phyloP scores from a whole-genome alignment of 2,797 vertebrate genomes.

The Orientallactaga sibirica region DNA sequence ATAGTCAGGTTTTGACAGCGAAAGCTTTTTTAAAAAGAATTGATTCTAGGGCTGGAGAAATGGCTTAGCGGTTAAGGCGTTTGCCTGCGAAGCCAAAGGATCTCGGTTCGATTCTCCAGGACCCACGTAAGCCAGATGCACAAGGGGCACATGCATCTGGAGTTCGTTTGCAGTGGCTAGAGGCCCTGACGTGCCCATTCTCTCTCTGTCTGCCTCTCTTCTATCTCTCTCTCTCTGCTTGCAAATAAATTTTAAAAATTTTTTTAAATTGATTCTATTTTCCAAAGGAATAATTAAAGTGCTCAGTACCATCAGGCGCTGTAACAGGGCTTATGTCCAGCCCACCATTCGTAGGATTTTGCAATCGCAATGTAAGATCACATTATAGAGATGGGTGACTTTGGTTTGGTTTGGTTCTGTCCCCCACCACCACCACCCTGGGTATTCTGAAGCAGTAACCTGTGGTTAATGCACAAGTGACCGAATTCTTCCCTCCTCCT shows the following conservation, averaged over 20 bases:
- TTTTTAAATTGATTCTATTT: slow-evolving; percentile 68
- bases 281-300: slow-evolving; percentile 62
- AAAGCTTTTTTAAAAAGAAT: slow-evolving; percentile 41
- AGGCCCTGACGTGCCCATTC: no score
- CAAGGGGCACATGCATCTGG: no score
- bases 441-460: neutral
- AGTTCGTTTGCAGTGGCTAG: no score
- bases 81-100: no score
- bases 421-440: neutral
- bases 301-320: neutral
- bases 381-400: neutral
- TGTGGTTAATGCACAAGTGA: rapidly evolving
- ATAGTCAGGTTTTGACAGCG: slow-evolving; percentile 74
- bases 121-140: no score
- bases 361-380: neutral
- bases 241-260: no score
- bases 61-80: no score
- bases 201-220: no score
- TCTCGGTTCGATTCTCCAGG: no score
- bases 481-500: neutral
- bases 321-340: neutral
- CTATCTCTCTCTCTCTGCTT: no score
- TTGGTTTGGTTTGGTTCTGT: neutral
- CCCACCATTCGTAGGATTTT: neutral
- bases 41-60: neutral